phyloP scores from a whole-genome alignment of 2,888 invertebrate species.

The Drosophila mercatorum region DNA sequence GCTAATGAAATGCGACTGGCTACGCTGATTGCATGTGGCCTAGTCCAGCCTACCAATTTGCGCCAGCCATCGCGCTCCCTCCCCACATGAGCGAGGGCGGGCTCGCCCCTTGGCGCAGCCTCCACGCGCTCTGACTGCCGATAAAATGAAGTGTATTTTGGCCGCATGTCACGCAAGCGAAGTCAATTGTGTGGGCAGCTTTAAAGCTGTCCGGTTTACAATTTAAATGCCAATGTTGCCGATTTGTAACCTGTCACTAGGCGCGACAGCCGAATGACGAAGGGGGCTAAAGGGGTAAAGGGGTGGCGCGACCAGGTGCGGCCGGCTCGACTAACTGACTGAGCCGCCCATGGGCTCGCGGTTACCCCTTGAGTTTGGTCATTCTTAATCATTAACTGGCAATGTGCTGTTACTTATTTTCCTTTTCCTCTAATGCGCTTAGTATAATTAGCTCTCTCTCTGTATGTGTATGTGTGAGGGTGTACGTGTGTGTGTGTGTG shows the following conservation, averaged over 20 bases:
- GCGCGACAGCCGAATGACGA: neutral
- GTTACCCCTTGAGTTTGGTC: slow-evolving; percentile 54
- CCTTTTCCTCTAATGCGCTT: slow-evolving; percentile 64
- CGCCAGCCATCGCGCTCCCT: accelerated
- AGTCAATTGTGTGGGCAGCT: slow-evolving; percentile 74
- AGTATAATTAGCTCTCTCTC: slow-evolving; percentile 17
- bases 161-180: slow-evolving; percentile 69
- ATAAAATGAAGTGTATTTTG: slow-evolving; percentile 61
- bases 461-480: no score
- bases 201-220: slow-evolving; percentile 71
- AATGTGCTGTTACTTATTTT: neutral
- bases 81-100: neutral
- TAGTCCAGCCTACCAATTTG: slow-evolving; percentile 41
- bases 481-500: no score
- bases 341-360: slow-evolving; percentile 53
- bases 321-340: neutral
- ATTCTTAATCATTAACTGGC: slow-evolving; percentile 33
- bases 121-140: slow-evolving; percentile 9
- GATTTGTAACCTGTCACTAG: slow-evolving; percentile 73
- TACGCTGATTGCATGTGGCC: slow-evolving; percentile 73
- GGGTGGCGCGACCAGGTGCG: no score
- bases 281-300: neutral
- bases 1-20: slow-evolving; percentile 74
- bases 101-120: neutral
- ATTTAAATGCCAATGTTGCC: slow-evolving; percentile 77